Evolutionary conservation across 2,113 vertebrate species (phyloP), one percentile per base, ranked within the genome.

Genomic region (Albula goreensis): DNA sequence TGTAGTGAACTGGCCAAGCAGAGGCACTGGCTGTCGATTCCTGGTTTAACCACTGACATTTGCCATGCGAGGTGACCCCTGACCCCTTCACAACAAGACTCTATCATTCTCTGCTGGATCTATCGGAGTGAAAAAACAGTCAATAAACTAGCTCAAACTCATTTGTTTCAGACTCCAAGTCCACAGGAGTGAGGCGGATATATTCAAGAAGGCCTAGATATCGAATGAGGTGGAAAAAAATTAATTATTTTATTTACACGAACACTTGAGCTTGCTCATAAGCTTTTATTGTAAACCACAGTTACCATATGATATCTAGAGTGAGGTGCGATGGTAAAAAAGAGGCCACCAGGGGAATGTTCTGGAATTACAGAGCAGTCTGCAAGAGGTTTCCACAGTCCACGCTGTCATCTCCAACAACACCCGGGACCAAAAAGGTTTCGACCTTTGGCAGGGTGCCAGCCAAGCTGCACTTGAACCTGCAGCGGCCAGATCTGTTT

Each of bases 381-480:
- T 9, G 95, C 93, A 96, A 63, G 96, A 97, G 0, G 96, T 96
- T 89, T 96, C 96, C 96, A 96, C 96, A 0, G 95, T 96, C 15
- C 96, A 96, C 0, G 96, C 93, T 0, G 89, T 93, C 31, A 66
- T 97, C 96, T 49, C 96, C 96, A 85, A 96, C 80, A 88, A 96
- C 93, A 88, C 96, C 96, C 0, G 96, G 74, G 0, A 95, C 94
- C 91, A 96, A 88, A 12, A 86, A 80, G 0, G 92, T 93, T 0
- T 96, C 90, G 0, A 90, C 93, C 51, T 96, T 95, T 0, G 94
- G 92, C 85, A 96, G 94, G 78, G 95, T 84, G 0, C 92, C 96
- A 0, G 96, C 96, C 0, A 95, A 96, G 82, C 96, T 96, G 80
- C 94, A 95, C 84, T 96, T 96, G 89, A 96, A 96, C 52, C 90